These are phyloP conservation scores for Scomber scombrus DNA, from an alignment of 2,113 vertebrate species.

Conservation along the genomic window DNA sequence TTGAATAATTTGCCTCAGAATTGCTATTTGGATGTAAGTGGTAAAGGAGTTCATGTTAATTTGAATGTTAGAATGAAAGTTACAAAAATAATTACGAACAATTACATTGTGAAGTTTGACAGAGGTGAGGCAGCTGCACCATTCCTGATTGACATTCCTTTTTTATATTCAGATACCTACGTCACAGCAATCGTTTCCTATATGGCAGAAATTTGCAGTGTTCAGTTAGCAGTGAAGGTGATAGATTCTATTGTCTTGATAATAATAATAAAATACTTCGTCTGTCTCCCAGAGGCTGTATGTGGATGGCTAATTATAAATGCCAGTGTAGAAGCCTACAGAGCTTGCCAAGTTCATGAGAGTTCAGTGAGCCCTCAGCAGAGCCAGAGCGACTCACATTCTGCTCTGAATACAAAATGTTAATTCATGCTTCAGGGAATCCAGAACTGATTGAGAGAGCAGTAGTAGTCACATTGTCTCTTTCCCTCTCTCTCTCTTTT, in stretches of 20 bases:
- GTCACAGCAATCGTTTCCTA: neutral
- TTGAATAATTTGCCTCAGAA: conserved; percentile 19
- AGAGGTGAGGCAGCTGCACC: neutral
- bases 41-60: neutral
- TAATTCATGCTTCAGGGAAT: conserved; percentile 82
- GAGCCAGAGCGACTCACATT: conserved; percentile 74
- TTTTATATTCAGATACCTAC: neutral
- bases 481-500: conserved; percentile 37
- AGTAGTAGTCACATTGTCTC: conserved; percentile 54
- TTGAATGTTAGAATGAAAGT: neutral
- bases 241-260: conserved; percentile 43
- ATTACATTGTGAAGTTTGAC: conserved; percentile 1
- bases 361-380: conserved; percentile 79
- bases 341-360: conserved; percentile 81
- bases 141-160: conserved; percentile 4
- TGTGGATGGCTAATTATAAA: conserved; percentile 77
- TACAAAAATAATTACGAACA: conserved; percentile 22
- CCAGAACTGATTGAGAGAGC: conserved; percentile 76
- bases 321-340: conserved; percentile 69
- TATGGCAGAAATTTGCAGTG: neutral
- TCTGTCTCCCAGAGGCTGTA: conserved; percentile 57
- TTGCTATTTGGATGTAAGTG: conserved; percentile 18
- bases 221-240: neutral
- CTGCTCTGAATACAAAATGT: conserved; percentile 83
- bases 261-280: conserved; percentile 53